Evolutionary conservation across 1,140 invertebrate genomes (phyloP).

Genomic region (Drosophila ananassae): DNA sequence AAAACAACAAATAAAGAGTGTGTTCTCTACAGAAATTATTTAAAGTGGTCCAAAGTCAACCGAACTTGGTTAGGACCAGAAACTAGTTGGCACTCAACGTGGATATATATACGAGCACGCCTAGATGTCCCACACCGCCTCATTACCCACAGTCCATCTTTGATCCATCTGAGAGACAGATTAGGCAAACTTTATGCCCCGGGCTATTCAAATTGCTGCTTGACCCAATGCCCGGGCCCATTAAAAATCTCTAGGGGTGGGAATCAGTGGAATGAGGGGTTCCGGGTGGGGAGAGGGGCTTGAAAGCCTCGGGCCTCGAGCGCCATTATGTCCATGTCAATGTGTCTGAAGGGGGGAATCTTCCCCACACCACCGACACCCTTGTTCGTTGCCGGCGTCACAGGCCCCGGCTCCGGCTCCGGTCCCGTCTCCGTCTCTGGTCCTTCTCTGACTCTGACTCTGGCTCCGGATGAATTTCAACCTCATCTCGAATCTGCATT

Average conservation of each 20-base stretch:
- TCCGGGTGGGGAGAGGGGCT: not conserved
- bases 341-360: constrained; percentile 41
- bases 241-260: constrained; percentile 31
- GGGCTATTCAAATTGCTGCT: constrained; percentile 42
- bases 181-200: constrained; percentile 70
- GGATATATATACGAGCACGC: not conserved
- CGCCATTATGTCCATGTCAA: constrained; percentile 60
- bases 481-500: constrained; percentile 72
- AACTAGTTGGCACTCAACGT: constrained; percentile 19
- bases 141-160: constrained; percentile 37
- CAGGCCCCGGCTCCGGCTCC: not conserved
- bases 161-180: constrained; percentile 62
- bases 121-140: constrained; percentile 30
- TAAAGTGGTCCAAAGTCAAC: not conserved
- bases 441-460: not conserved
- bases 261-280: constrained; percentile 2
- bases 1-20: too few species aligned
- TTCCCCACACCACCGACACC: constrained; percentile 6
- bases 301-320: constrained; percentile 26
- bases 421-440: not conserved
- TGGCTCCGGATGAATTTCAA: constrained; percentile 15
- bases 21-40: not conserved
- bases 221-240: constrained; percentile 61
- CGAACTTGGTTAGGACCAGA: constrained; percentile 2
- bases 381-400: constrained; percentile 3